Conservation (phyloP, 2,113 vertebrate genomes). For the Petroica traversi region DNA sequence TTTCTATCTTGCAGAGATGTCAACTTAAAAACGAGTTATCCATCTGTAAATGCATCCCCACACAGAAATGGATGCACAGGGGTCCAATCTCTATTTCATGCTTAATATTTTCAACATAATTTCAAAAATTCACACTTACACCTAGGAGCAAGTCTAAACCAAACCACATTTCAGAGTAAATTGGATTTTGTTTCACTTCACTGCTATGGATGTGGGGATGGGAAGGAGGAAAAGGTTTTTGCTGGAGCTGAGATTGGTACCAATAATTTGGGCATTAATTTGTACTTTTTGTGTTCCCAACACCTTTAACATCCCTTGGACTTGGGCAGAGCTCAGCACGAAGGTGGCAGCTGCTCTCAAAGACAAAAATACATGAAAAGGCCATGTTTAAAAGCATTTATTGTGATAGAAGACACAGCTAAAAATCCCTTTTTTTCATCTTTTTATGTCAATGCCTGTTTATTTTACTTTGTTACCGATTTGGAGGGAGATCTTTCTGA, state of each 20-base stretch:
- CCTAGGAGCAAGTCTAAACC: background rate
- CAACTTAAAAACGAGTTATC: background rate
- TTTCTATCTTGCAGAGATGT: background rate
- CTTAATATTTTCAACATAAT: background rate
- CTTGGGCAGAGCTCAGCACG: background rate
- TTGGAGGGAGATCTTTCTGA: background rate
- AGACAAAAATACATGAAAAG: background rate
- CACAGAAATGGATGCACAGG: accelerated
- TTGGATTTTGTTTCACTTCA: background rate
- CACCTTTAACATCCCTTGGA: background rate
- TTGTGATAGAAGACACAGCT: background rate
- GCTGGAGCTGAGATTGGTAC: background rate
- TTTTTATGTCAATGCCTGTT: background rate
- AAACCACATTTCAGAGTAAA: background rate
- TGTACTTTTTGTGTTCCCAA: background rate
- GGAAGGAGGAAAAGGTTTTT: background rate
- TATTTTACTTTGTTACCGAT: background rate
- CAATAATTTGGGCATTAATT: background rate
- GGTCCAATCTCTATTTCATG: background rate
- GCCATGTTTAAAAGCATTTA: background rate
- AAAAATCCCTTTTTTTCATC: background rate
- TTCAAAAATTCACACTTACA: background rate
- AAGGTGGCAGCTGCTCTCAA: background rate
- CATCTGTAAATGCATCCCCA: background rate
- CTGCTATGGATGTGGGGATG: accelerated